A percentile compares a stretch with the other conserved stretches of the same genome.
Evolutionary conservation across 2,797 vertebrate genomes (phyloP).

Genomic region (Potorous gilbertii): DNA sequence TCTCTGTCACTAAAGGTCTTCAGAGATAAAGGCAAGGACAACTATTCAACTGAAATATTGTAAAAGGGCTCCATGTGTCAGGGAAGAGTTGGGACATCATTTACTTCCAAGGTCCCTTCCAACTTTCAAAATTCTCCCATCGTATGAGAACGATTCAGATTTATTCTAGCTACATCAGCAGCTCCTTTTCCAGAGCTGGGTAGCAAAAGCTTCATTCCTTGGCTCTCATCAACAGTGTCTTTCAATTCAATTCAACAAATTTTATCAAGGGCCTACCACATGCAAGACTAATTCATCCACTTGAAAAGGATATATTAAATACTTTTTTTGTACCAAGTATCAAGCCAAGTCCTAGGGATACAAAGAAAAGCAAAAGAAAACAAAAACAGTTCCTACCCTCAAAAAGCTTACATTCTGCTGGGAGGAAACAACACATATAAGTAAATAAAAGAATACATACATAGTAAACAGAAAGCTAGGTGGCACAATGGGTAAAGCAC

Average conservation of each 20-base stretch:
- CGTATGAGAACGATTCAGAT: neutral
- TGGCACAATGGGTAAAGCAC: no score
- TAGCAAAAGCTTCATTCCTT: neutral
- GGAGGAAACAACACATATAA: neutral
- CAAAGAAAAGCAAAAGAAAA: neutral
- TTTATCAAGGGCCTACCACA: neutral
- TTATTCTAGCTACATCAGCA: neutral
- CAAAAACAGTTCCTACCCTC: neutral
- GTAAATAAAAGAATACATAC: neutral
- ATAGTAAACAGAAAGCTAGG: no score
- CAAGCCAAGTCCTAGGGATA: neutral
- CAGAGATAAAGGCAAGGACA: neutral
- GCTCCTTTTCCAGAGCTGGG: neutral
- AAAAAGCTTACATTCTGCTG: neutral
- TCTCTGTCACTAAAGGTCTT: neutral
- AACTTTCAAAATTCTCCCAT: neutral
- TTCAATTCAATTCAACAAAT: neutral
- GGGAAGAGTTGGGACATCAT: neutral
- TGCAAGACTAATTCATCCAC: neutral
- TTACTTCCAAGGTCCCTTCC: neutral
- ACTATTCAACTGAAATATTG: neutral
- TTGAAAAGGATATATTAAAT: neutral
- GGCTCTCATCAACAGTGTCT: neutral
- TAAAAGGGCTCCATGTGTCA: neutral
- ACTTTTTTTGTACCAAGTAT: neutral